Evolutionary conservation across 2,888 invertebrate species (phyloP), one percentile per base, ranked within the genome.

Genomic region (Drosophila vallismaia): DNA sequence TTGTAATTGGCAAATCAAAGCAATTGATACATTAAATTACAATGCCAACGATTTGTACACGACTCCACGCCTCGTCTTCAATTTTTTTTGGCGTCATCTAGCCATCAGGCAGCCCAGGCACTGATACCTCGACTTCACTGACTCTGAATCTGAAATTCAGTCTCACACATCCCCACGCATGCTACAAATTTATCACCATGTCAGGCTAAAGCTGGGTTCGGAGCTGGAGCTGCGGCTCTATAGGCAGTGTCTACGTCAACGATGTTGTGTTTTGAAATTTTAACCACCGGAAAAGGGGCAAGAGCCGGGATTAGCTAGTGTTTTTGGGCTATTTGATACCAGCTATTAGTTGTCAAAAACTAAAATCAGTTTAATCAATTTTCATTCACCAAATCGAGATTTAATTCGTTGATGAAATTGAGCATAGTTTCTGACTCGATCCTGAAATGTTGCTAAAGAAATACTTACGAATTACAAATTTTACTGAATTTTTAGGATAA

Each of bases 1-100:
- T 71, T 74, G 75, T 86, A 85, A 85, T 85, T 85, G 87, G 82
- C 85, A 86, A 86, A 85, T 77, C 82, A 85, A 86, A 85, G 85
- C 84, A 85, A 85, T 85, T 86, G 84, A 85, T 85, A 85, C 84
- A 85, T 85, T 85, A 85, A 86, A 86, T 86, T 85, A 85, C 84
- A 85, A 85, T 86, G 85, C 87, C 85, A 85, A 86, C 85, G 84
- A 85, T 86, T 84, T 84, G 84, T 86, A 77, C 82, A 81, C 85
- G 81, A 82, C 77, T 81, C 81, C 85, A 85, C 81, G 85, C 81
- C 81, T 85, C 81, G 69, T 81, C 70, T 70, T 66, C 71, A 42
- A n/a, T n/a, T 38, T 38, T n/a, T 10, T n/a, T 38, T 38, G n/a
- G 62, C 58, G 45, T 58, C 56, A 64, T 29, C 56, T 67, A 44